Base-by-base conservation (phyloP, 2,888 invertebrate species). In the Allophyes oxyacanthae region DNA sequence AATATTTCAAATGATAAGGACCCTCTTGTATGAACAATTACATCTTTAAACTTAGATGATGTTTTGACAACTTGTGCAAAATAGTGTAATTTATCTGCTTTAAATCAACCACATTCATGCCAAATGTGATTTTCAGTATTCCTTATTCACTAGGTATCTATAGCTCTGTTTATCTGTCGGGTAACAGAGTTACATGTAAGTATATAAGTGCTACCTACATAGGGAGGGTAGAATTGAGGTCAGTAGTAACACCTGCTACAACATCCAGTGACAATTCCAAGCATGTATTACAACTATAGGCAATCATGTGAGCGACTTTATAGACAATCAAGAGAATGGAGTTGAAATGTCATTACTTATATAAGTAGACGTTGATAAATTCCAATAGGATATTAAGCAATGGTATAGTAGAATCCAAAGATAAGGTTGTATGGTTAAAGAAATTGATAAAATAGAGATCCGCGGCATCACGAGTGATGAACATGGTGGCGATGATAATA, bases 261-360 rank as follows among this genome's bases (percentile, higher is more conserved):
- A 11, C 25, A 25, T 30, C 15, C 8, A 54, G 28, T 41, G 48
- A 54, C 62, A 61, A 54, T 37, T 41, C 54, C 54, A 61, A 61
- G 30, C 41, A 34, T 42, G 36, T 25, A 61, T 54, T 42, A 49
- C 36, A 34, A 42, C 15, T 54, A 55, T 44, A 48, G 36, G 20
- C 33, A 68, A 54, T 42, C 36, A 0, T 13, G 11, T 34, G 34
- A 37, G 15, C 13, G 46, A 45, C 8, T 6, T 34, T 26, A 13
- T 46, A 32, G 15, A 36, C 11, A 20, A 20, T 20, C 20, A 20
- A 20, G 4, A 20, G 2, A 4, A 20, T 20, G n/a, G n/a, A 20
- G 20, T 20, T 20, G 20, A 20, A 20, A 20, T 20, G 2, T 3
- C 20, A 20, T 20, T 20, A 20, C 4, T 20, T 20, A n/a, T n/a